phyloP scores from a whole-genome alignment of 2,888 invertebrate genomes.

The Pachymerium ferrugineum region DNA sequence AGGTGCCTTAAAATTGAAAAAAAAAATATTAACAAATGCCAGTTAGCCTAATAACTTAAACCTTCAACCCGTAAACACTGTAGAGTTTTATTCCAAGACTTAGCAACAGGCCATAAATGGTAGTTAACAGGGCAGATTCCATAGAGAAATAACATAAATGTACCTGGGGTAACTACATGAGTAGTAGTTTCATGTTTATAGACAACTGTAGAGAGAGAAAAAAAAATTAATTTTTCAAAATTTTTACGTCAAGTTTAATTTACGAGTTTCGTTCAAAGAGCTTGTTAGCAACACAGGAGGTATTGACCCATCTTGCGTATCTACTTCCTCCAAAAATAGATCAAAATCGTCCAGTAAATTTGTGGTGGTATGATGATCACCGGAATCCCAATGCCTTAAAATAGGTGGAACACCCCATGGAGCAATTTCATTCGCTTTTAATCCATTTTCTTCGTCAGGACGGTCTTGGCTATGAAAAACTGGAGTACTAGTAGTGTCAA shows the following conservation, averaged over 20 bases:
- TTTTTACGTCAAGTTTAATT: too few relatives aligned
- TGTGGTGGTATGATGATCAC: conserved; percentile 1
- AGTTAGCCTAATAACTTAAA: background rate
- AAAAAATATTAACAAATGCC: background rate
- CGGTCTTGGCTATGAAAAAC: too few relatives aligned
- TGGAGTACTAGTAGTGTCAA: too few relatives aligned
- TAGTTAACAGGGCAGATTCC: conserved; percentile 3
- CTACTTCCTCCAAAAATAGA: background rate
- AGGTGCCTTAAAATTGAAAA: conserved; percentile 48
- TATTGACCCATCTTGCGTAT: background rate
- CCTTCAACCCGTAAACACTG: background rate
- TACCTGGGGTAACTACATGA: background rate
- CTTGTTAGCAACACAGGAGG: background rate
- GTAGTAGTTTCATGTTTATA: background rate
- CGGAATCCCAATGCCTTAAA: conserved; percentile 20
- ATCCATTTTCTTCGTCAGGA: background rate
- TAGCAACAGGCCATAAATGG: background rate
- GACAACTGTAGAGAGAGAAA: background rate
- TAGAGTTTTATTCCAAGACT: background rate
- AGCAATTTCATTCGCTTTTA: background rate
- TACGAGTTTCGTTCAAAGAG: conserved; percentile 5
- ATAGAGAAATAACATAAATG: background rate
- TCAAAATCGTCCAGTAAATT: conserved; percentile 26
- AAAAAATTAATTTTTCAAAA: background rate
- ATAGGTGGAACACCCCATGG: conserved; percentile 28